Evolutionary conservation across 1,140 invertebrate genomes (phyloP).

Genomic region (Dreissena polymorpha): DNA sequence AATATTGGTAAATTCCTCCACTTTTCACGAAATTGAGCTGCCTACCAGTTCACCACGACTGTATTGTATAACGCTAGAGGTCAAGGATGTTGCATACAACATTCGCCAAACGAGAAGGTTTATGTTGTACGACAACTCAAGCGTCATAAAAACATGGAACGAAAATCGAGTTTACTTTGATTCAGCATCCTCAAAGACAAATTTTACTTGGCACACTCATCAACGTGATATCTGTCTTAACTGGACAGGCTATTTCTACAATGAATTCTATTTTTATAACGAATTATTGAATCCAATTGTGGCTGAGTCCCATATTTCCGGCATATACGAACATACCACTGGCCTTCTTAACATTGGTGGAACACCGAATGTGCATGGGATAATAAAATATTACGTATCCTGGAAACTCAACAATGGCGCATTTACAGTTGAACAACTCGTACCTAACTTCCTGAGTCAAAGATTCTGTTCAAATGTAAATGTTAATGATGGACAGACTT

Average conservation of each 20-base stretch:
- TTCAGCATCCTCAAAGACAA: constrained; percentile 16
- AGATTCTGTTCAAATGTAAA: constrained; percentile 13
- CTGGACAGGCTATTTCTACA: constrained; percentile 16
- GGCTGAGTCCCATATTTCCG: constrained; percentile 16
- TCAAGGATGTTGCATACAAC: constrained; percentile 27
- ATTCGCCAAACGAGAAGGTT: constrained; percentile 15
- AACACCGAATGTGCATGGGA: constrained; percentile 59
- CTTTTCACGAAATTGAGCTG: not conserved
- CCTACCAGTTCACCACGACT: not conserved
- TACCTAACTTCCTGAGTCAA: constrained; percentile 31
- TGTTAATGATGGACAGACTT: constrained; percentile 58
- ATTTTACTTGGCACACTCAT: constrained; percentile 24
- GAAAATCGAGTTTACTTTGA: not conserved
- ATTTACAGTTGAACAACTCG: not conserved
- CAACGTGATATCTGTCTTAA: constrained; percentile 13
- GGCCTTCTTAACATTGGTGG: constrained; percentile 56
- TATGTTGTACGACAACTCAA: constrained; percentile 10
- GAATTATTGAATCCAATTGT: constrained; percentile 41
- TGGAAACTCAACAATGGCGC: constrained; percentile 9
- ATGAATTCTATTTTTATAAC: constrained; percentile 11
- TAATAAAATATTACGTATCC: constrained; percentile 33
- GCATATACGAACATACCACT: constrained; percentile 59
- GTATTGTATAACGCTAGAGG: constrained; percentile 20
- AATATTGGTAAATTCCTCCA: no score
- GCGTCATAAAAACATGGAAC: not conserved